Conservation (phyloP, 2,113 vertebrate species). For the Asarcornis scutulata region DNA sequence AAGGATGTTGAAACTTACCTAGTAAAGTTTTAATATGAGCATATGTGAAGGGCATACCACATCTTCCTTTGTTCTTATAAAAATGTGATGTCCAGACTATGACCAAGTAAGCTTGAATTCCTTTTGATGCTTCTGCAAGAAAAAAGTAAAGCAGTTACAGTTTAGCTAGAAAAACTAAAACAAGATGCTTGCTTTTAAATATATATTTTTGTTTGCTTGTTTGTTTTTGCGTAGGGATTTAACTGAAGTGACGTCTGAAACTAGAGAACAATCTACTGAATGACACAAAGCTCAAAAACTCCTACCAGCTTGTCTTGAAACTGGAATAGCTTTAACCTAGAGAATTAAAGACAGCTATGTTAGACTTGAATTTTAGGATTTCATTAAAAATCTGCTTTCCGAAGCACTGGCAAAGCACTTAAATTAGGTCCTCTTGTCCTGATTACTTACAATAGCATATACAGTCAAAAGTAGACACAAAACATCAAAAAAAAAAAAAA, state of each 20-base stretch:
- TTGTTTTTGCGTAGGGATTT: not conserved
- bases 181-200: not conserved
- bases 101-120: not conserved
- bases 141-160: not conserved
- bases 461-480: not conserved
- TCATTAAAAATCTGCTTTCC: not conserved
- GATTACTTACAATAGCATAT: not conserved
- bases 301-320: not conserved
- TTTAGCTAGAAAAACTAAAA: not conserved
- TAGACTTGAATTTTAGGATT: not conserved
- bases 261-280: not conserved
- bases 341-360: not conserved
- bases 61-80: slow-evolving; percentile 31
- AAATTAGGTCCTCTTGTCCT: not conserved
- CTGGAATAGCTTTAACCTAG: not conserved
- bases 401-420: not conserved
- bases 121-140: not conserved
- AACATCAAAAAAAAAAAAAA: not conserved
- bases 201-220: not conserved
- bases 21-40: slow-evolving; percentile 52
- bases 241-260: not conserved
- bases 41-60: slow-evolving; percentile 16
- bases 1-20: slow-evolving; percentile 48
- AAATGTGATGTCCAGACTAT: not conserved
- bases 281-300: not conserved